Percentiles rank a stretch among this genome's conserved stretches.
Evolutionary conservation across 2,888 invertebrate species (phyloP).

Genomic region (Philaethria dido): DNA sequence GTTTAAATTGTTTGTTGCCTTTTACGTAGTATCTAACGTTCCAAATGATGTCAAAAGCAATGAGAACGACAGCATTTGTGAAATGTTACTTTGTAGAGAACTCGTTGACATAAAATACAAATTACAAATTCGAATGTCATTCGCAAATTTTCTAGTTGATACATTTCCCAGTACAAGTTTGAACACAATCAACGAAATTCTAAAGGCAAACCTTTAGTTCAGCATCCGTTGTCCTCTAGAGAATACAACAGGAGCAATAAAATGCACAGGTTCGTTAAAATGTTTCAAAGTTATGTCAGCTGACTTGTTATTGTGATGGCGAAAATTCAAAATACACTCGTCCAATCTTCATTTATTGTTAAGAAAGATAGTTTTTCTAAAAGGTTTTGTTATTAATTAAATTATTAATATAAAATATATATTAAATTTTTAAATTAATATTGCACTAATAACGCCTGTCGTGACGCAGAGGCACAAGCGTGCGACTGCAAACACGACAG

Average conservation of each 20-base stretch:
- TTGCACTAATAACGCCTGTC: too few species aligned
- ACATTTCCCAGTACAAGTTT: conserved; percentile 13
- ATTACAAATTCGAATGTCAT: not conserved
- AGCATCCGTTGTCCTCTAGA: conserved; percentile 20
- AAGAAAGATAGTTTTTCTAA: too few species aligned
- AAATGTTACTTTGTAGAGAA: conserved; percentile 2
- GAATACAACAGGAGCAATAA: conserved; percentile 22
- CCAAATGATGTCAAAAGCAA: conserved; percentile 4
- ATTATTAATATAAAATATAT: too few species aligned
- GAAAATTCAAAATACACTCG: not conserved
- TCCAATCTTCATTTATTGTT: too few species aligned
- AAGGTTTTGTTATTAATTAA: too few species aligned
- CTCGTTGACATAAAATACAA: conserved; percentile 13
- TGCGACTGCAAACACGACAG: too few species aligned
- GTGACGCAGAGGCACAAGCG: too few species aligned
- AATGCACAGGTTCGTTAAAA: conserved; percentile 33
- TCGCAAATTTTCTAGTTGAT: conserved; percentile 12
- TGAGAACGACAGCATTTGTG: not conserved
- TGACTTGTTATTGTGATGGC: conserved; percentile 9
- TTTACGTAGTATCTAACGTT: conserved; percentile 2
- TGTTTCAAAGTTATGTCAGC: conserved; percentile 11
- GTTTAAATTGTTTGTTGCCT: conserved; percentile 3
- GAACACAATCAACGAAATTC: conserved; percentile 2
- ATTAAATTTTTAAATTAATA: too few species aligned
- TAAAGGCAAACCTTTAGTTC: conserved; percentile 16